These are phyloP conservation scores for Nomada goodeniana DNA, from an alignment of 2,888 invertebrate species.

Conservation along the genomic window DNA sequence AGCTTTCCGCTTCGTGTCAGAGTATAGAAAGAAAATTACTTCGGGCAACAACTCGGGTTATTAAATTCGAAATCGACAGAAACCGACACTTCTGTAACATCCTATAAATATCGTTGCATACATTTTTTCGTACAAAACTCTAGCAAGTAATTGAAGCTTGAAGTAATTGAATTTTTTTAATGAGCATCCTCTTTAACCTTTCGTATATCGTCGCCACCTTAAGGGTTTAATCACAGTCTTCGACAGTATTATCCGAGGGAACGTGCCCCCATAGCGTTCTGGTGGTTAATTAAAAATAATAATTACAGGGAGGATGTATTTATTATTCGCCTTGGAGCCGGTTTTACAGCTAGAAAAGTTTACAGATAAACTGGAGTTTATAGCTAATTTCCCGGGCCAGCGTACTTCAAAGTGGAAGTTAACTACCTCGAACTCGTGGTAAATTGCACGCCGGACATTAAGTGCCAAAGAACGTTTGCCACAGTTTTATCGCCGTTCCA, in stretches of 20 bases:
- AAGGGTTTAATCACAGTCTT: conserved; percentile 45
- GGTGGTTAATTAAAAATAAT: conserved; percentile 66
- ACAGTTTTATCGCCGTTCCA: conserved; percentile 56
- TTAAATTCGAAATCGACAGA: too few relatives aligned
- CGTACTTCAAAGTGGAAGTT: conserved; percentile 69
- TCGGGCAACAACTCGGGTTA: too few relatives aligned
- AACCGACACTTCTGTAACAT: too few relatives aligned
- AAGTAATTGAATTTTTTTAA: neutral
- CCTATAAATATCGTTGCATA: neutral
- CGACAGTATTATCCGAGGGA: conserved; percentile 4
- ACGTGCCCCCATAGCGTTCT: neutral
- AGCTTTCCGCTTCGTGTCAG: too few relatives aligned
- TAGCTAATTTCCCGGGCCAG: conserved; percentile 67
- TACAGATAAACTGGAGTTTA: conserved; percentile 64
- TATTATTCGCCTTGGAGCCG: conserved; percentile 56
- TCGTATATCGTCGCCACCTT: neutral
- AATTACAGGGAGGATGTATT: conserved; percentile 66
- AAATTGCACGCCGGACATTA: conserved; percentile 66
- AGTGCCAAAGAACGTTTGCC: conserved; percentile 59
- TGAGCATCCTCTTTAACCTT: neutral
- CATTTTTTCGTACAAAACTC: neutral
- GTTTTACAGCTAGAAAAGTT: conserved; percentile 65
- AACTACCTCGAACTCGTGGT: conserved; percentile 67
- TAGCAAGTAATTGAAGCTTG: neutral
- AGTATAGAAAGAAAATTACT: too few relatives aligned